Evolutionary conservation across 2,888 invertebrate species (phyloP), one percentile per base, ranked within the genome.

Genomic region (Eurytoma adleriae): DNA sequence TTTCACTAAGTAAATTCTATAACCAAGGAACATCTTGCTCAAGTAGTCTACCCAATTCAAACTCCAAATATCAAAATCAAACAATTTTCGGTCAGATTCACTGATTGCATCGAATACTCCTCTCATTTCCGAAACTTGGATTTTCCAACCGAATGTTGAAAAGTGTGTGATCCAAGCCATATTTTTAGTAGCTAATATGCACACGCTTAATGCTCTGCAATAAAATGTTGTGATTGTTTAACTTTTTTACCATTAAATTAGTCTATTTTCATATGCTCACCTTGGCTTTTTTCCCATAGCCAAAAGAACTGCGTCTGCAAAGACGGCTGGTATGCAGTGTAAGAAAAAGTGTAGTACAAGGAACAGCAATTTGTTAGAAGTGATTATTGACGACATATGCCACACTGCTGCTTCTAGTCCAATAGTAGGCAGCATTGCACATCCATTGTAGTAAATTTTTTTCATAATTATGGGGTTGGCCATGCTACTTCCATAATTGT

Each of bases 401-500:
- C 85, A 86, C 14, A 85, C 16, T 12, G 78, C 79, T 68, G 85
- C 83, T 0, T 69, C 3, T 4, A 83, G 68, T 57, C 86, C 85
- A 27, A 76, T 72, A 61, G 18, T 16, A 12, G 1, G 1, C 2
- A 30, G 68, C 27, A 81, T 78, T 61, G 76, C 62, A 2, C 81
- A 20, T 1, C 20, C 13, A 0, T 56, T 4, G 16, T 74, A 74
- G 40, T 40, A 40, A 14, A 84, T 52, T 4, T 27, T 10, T 18
- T 40, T 30, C 0, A 80, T 5, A 2, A 69, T 77, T 1, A 84
- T 64, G 24, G 83, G 82, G 88, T 97, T 97, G 83, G 95, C 93
- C 1, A 92, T 92, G 0, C 96, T 95, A 1, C 96, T 95, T 1
- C 96, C 96, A 89, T 95, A 96, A 91, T 98, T 98, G 91, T 95